Conservation (phyloP, 2,888 invertebrate species). For the Arrhopalites spinosus region DNA sequence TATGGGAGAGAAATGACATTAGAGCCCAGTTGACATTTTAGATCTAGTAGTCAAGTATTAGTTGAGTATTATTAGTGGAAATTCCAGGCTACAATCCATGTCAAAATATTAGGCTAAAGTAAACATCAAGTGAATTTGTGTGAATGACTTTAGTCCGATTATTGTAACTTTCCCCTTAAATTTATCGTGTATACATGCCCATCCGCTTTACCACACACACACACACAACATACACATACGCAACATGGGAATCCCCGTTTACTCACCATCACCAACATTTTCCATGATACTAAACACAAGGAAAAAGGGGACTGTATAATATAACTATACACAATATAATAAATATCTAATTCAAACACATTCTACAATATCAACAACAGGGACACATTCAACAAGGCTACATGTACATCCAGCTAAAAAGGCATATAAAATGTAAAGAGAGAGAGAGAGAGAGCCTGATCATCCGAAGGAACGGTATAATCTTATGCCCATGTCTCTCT, state of each 20-base stretch:
- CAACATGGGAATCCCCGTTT: background rate
- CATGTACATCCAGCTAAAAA: too few species aligned
- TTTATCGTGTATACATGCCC: background rate
- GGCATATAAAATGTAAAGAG: background rate
- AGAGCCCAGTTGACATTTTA: background rate
- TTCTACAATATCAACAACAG: too few species aligned
- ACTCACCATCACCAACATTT: too few species aligned
- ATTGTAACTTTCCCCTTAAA: constrained; percentile 34
- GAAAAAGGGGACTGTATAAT: too few species aligned
- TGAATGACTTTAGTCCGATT: constrained; percentile 42
- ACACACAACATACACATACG: background rate
- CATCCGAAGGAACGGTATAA: too few species aligned
- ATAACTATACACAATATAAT: too few species aligned
- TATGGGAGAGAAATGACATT: background rate
- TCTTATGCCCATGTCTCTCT: too few species aligned
- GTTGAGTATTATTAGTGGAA: constrained; percentile 37
- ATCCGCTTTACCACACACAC: constrained; percentile 8
- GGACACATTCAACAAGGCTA: too few species aligned
- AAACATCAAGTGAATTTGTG: constrained; percentile 41
- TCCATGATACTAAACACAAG: background rate
- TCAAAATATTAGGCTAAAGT: constrained; percentile 40
- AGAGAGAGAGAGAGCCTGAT: background rate
- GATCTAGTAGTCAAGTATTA: constrained; percentile 1
- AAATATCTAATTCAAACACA: constrained; percentile 1
- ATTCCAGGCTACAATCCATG: constrained; percentile 39